A percentile compares a stretch with the other conserved stretches of the same genome.
phyloP scores from a whole-genome alignment of 2,888 invertebrate genomes.

The Gerris lacustris region DNA sequence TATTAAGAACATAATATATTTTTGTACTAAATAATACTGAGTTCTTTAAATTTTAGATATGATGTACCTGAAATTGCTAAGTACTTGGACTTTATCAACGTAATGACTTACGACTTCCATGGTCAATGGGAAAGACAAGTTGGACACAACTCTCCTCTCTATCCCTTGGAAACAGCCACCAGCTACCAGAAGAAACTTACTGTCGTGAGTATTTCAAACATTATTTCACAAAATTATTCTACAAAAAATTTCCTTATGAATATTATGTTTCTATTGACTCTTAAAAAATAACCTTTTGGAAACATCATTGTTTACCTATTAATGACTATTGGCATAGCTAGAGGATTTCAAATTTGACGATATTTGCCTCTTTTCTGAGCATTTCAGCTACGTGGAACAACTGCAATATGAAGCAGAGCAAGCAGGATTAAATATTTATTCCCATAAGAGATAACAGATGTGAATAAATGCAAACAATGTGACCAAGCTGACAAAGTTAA shows the following conservation, averaged over 20 bases:
- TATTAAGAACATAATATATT: too few relatives aligned
- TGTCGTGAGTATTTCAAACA: slow-evolving; percentile 50
- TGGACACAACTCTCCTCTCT: slow-evolving; percentile 84
- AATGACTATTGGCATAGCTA: too few relatives aligned
- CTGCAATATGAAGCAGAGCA: too few relatives aligned
- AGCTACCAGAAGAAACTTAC: slow-evolving; percentile 87
- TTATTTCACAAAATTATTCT: background rate
- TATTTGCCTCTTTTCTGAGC: too few relatives aligned
- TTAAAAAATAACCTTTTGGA: background rate
- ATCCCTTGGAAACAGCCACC: slow-evolving; percentile 75
- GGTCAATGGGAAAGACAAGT: slow-evolving; percentile 90
- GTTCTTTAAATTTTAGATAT: slow-evolving; percentile 41
- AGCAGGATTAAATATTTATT: too few relatives aligned
- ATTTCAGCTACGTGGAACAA: too few relatives aligned
- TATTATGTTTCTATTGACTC: background rate
- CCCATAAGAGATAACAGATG: too few relatives aligned
- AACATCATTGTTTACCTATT: too few relatives aligned
- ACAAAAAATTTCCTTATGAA: background rate
- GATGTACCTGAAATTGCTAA: slow-evolving; percentile 89
- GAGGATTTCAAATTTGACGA: too few relatives aligned
- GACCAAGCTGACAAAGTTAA: too few relatives aligned
- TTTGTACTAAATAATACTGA: too few relatives aligned
- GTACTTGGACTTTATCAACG: slow-evolving; percentile 84
- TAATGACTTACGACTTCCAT: slow-evolving; percentile 93
- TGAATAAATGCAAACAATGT: too few relatives aligned